Conservation (phyloP, 2,888 invertebrate genomes). For the Agrenia bidenticulata region DNA sequence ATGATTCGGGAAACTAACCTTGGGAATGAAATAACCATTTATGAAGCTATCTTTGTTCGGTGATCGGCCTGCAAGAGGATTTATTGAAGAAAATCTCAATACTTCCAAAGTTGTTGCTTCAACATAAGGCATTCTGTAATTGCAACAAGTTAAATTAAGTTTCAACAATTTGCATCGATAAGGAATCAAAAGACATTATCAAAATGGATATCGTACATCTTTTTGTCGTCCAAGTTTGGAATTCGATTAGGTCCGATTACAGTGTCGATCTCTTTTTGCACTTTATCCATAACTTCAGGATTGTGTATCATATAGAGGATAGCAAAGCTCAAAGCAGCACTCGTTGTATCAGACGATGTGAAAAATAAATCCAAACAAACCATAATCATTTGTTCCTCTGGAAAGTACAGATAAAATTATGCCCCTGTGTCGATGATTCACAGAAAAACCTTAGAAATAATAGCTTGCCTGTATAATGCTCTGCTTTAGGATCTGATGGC, state of each 20-base stretch:
- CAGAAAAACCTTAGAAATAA: background rate
- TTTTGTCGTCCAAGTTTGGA: conserved; percentile 30
- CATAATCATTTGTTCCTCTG: conserved; percentile 38
- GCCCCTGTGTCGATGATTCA: background rate
- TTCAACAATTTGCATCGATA: conserved; percentile 2
- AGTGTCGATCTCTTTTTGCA: conserved; percentile 35
- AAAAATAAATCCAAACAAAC: conserved; percentile 36
- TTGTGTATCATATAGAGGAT: conserved; percentile 41
- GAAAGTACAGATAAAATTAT: no score
- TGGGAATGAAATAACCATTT: conserved; percentile 30
- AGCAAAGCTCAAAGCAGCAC: conserved; percentile 35
- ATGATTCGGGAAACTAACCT: conserved; percentile 23
- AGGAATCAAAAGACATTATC: no score
- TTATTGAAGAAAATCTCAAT: conserved; percentile 27
- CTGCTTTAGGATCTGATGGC: background rate
- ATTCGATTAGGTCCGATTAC: conserved; percentile 34
- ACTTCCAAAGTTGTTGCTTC: conserved; percentile 42
- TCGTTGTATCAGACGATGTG: conserved; percentile 41
- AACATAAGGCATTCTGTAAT: conserved; percentile 39
- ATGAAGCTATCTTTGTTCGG: conserved; percentile 17
- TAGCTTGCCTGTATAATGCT: background rate
- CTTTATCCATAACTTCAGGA: conserved; percentile 30
- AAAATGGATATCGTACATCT: no score
- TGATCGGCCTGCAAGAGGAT: conserved; percentile 28
- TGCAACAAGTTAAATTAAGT: background rate